Evolutionary conservation across 1,140 invertebrate species (phyloP), one percentile per base, ranked within the genome.

Genomic region (Leptopilina clavipes): DNA sequence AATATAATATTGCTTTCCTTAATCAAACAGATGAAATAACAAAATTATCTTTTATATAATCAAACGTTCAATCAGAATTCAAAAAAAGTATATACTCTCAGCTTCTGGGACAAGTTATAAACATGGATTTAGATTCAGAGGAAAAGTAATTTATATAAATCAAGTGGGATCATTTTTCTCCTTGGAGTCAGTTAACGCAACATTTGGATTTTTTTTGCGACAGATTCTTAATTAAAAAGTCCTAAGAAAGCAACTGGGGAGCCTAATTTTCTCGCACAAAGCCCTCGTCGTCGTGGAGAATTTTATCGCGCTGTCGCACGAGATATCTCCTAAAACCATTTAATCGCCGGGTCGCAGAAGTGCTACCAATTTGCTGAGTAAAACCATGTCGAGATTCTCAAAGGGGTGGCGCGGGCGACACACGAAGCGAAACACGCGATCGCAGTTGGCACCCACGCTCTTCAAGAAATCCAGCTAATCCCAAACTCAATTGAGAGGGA

Each of bases 301-400:
- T 65, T 65, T 65, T 37, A 65, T 65, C 59, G 56, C 22, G 8
- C 54, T 12, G 10, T 71, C 71, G 45, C 40, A 81, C 31, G 44
- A 71, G 78, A 87, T 84, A 87, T 83, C 83, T 82, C 74, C 84
- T 81, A 81, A 85, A 82, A 82, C 80, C 82, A 86, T 80, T 85
- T 88, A 88, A 89, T 89, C 87, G 85, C 84, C 76, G 81, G 81
- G 82, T 83, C 86, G 79, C 88, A 88, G 83, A 88, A 88, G 87
- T 87, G 86, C 83, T 82, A 86, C 83, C 86, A 88, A 87, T 88
- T 88, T 88, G 80, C 81, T 72, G 84, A 81, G 80, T 87, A 86
- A 84, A 85, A 83, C 83, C 83, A 84, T 85, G 83, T 54, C 76
- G 83, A 82, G 82, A 83, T 84, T 83, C 82, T 85, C 85, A 75